Percentiles rank a stretch among this genome's conserved stretches.
Evolutionary conservation across 2,888 invertebrate genomes (phyloP).

Genomic region (Drosophila gaucha): DNA sequence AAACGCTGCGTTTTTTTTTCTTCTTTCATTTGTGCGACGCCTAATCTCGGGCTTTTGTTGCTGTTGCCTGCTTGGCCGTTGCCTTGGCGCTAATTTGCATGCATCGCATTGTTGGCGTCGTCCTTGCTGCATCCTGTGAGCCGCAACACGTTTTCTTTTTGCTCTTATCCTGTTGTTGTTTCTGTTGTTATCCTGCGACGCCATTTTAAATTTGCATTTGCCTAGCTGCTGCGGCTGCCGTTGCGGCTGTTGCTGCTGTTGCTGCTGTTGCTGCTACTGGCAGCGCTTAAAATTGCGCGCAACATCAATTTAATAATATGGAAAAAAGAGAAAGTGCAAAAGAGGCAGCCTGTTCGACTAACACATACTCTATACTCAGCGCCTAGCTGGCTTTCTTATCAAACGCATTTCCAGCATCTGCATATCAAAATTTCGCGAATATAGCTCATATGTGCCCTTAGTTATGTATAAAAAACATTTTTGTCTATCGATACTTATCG

Average conservation of each 20-base stretch:
- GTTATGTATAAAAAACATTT: too few relatives aligned
- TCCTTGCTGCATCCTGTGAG: conserved; percentile 36
- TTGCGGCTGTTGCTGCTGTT: conserved; percentile 39
- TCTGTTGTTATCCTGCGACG: conserved; percentile 19
- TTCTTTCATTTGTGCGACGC: conserved; percentile 24
- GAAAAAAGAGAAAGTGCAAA: conserved; percentile 3
- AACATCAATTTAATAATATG: conserved; percentile 72
- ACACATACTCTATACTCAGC: not conserved
- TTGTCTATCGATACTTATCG: too few relatives aligned
- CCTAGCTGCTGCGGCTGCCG: conserved; percentile 24
- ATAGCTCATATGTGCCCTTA: too few relatives aligned
- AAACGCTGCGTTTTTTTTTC: conserved; percentile 1
- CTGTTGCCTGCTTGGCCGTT: conserved; percentile 11
- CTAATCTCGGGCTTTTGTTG: conserved; percentile 22
- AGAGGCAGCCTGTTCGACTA: not conserved
- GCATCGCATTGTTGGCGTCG: conserved; percentile 30
- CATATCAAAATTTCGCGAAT: too few relatives aligned
- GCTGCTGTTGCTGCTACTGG: conserved; percentile 42
- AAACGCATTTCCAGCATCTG: too few relatives aligned
- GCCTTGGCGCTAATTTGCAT: conserved; percentile 46
- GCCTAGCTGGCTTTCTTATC: too few relatives aligned
- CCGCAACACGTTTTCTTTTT: conserved; percentile 30
- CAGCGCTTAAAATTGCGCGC: conserved; percentile 60
- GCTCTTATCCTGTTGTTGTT: conserved; percentile 7
- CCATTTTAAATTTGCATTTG: conserved; percentile 56